These are phyloP conservation scores for Pangasianodon hypophthalmus DNA, from an alignment of 2,113 vertebrate species.

Conservation along the genomic window DNA sequence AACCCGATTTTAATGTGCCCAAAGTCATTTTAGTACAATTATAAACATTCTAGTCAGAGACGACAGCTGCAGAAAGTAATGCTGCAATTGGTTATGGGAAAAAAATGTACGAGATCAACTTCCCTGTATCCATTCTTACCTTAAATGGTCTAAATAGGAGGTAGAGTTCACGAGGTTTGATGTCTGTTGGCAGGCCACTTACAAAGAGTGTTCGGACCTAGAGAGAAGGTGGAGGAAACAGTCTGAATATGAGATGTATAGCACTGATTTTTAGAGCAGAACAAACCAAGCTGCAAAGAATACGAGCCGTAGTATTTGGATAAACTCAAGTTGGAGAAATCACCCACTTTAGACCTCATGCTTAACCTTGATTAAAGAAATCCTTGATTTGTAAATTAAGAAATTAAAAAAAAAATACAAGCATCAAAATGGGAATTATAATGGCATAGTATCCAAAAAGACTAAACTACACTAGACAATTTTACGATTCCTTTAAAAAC, in stretches of 20 bases:
- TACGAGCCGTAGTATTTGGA: background rate
- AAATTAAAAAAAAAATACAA: background rate
- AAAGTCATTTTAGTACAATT: background rate
- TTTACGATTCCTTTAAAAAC: background rate
- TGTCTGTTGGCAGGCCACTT: conserved; percentile 94
- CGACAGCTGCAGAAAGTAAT: background rate
- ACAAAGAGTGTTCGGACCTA: conserved; percentile 90
- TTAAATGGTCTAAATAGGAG: conserved; percentile 97
- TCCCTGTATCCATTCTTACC: conserved; percentile 69
- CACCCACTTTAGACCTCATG: background rate
- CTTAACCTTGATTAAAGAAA: background rate
- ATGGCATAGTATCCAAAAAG: background rate
- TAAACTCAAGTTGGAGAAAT: background rate
- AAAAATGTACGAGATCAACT: background rate
- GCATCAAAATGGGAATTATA: background rate
- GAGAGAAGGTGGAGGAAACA: background rate
- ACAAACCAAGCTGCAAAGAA: background rate
- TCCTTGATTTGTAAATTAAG: background rate
- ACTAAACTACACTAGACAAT: background rate
- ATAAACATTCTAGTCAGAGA: conserved; percentile 1
- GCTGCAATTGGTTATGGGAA: background rate
- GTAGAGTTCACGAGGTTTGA: conserved; percentile 97
- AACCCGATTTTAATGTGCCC: background rate
- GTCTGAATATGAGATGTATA: background rate
- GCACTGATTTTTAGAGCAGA: background rate